Percentiles rank a stretch among this genome's conserved stretches.
Conservation (phyloP, 2,113 vertebrate genomes). For the Meles meles region DNA sequence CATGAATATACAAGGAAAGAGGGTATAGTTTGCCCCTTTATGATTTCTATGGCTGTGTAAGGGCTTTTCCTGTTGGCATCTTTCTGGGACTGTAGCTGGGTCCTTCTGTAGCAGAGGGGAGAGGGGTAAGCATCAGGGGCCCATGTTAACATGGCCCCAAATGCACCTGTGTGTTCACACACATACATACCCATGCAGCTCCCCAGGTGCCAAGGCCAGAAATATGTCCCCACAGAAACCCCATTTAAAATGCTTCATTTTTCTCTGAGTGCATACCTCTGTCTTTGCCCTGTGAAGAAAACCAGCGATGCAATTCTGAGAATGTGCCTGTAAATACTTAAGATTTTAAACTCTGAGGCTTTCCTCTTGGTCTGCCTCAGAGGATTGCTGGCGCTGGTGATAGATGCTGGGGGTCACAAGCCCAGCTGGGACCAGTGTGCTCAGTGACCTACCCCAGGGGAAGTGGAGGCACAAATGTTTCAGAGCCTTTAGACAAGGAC, state of each 20-base stretch:
- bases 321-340: constrained; percentile 70
- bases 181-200: background rate
- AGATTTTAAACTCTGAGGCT: constrained; percentile 63
- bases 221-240: background rate
- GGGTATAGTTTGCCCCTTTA: background rate
- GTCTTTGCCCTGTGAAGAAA: constrained; percentile 31
- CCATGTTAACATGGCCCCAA: background rate
- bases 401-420: background rate
- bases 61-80: background rate
- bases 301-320: constrained; percentile 51
- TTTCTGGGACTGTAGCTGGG: background rate
- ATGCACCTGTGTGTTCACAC: background rate
- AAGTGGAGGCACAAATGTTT: background rate
- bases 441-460: background rate
- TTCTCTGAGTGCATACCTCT: constrained; percentile 64
- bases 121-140: too few species aligned
- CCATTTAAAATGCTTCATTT: constrained; percentile 48
- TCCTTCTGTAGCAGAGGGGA: background rate
- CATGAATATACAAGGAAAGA: background rate
- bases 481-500: background rate
- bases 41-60: background rate
- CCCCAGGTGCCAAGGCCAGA: background rate
- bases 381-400: background rate
- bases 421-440: too few species aligned
- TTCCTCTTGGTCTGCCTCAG: constrained; percentile 52